phyloP scores from a whole-genome alignment of 2,888 invertebrate species.

The Rhamnusium bicolor region DNA sequence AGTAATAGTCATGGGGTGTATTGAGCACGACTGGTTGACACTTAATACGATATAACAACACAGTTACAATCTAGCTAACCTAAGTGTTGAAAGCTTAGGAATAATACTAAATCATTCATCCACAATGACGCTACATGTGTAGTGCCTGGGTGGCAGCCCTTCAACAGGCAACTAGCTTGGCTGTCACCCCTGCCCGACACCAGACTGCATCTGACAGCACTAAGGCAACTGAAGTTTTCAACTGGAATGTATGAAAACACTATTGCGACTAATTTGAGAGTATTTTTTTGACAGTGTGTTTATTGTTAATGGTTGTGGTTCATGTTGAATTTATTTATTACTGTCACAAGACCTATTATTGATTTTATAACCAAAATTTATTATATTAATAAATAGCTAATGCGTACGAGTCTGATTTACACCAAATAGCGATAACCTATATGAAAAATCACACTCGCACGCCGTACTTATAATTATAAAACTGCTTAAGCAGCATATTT shows the following conservation, averaged over 20 bases:
- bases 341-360: slow-evolving; percentile 57
- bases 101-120: slow-evolving; percentile 66
- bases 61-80: slow-evolving; percentile 72
- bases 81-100: slow-evolving; percentile 72
- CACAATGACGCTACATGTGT: slow-evolving; percentile 49
- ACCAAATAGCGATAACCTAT: slow-evolving; percentile 41
- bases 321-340: slow-evolving; percentile 40
- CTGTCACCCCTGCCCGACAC: slow-evolving; percentile 50
- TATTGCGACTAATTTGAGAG: slow-evolving; percentile 62
- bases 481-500: slow-evolving; percentile 63
- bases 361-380: slow-evolving; percentile 47
- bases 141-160: slow-evolving; percentile 49
- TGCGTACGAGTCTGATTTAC: slow-evolving; percentile 49
- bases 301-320: slow-evolving; percentile 49
- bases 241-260: slow-evolving; percentile 71
- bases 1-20: slow-evolving; percentile 69
- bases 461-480: slow-evolving; percentile 50
- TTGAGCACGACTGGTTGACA: slow-evolving; percentile 71
- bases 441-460: slow-evolving; percentile 47
- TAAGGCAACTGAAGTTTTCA: slow-evolving; percentile 71
- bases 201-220: slow-evolving; percentile 63
- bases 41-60: slow-evolving; percentile 72
- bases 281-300: slow-evolving; percentile 49
- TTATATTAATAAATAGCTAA: slow-evolving; percentile 55
- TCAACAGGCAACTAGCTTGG: slow-evolving; percentile 56